Evolutionary conservation across 1,140 invertebrate species (phyloP).

Genomic region (Dreissena polymorpha): DNA sequence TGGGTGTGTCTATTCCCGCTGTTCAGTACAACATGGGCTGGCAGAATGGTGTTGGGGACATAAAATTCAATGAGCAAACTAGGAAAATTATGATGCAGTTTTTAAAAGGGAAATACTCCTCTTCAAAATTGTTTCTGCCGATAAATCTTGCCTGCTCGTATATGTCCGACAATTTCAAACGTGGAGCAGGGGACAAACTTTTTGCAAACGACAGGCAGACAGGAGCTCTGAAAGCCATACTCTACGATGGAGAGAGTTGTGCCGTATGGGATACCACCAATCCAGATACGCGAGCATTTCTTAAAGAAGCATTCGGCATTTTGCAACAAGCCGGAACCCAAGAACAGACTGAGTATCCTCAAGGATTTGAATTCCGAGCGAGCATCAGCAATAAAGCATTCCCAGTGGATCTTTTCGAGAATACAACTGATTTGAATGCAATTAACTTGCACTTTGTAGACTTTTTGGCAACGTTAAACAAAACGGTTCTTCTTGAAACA

Average conservation of each 20-base stretch:
- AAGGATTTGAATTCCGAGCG: slow-evolving; percentile 42
- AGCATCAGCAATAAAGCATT: slow-evolving; percentile 87
- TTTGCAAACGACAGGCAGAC: slow-evolving; percentile 72
- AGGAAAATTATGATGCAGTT: slow-evolving; percentile 82
- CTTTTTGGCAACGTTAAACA: slow-evolving; percentile 30
- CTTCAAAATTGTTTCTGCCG: slow-evolving; percentile 90
- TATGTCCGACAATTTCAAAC: slow-evolving; percentile 83
- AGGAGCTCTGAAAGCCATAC: slow-evolving; percentile 81
- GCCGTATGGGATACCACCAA: slow-evolving; percentile 69
- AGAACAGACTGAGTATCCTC: slow-evolving; percentile 40
- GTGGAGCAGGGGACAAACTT: slow-evolving; percentile 51
- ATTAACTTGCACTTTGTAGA: slow-evolving; percentile 40
- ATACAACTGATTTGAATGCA: slow-evolving; percentile 49
- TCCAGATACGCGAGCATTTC: slow-evolving; percentile 80
- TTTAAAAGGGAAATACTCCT: slow-evolving; percentile 82
- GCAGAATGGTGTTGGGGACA: slow-evolving; percentile 92
- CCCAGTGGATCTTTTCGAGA: slow-evolving; percentile 79
- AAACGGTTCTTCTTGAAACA: slow-evolving; percentile 52
- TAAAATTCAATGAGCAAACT: slow-evolving; percentile 85
- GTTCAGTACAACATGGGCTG: slow-evolving; percentile 87
- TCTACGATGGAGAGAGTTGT: slow-evolving; percentile 87
- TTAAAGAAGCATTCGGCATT: slow-evolving; percentile 94
- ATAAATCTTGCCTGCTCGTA: slow-evolving; percentile 93
- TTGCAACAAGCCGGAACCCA: slow-evolving; percentile 82
- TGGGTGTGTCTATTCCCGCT: slow-evolving; percentile 57